Base-by-base conservation (phyloP, 2,797 vertebrate species). In the Hipposideros larvatus region DNA sequence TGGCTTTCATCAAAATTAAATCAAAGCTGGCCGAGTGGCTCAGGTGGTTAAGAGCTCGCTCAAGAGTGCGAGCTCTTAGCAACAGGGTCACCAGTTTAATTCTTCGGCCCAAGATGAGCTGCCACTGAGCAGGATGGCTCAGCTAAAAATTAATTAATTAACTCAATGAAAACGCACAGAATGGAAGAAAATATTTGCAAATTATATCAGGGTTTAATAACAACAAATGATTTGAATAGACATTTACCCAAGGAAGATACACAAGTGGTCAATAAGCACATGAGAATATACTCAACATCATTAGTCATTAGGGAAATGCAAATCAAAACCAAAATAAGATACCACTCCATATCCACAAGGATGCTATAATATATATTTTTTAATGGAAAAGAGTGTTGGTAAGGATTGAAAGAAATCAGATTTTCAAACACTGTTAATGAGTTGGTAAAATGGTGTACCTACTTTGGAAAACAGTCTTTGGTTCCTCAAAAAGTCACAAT, bases 401-500 rank as follows among this genome's bases (percentile, higher is more conserved):
- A 43, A 91, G 22, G 3, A 51, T 61, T 16, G 9, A 31, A n/a
- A 86, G 26, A 90, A 77, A 89, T 70, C 34, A 37, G 18, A 82
- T 13, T 74, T 84, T 87, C 11, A 66, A 82, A 66, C 3, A 55
- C 22, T 59, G 16, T 75, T 80, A 59, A 16, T 89, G 19, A 34
- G n/a, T 65, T 82, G 21, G 37, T n/a, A 70, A 95, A 94, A 94
- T n/a, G 37, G 11, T 85, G 2, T 8, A 82, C 37, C 15, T n/a
- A 26, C 9, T 21, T 48, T 89, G 41, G 34, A 86, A 77, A 91
- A 77, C 6, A 79, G 65, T 79, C 26, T 79, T 88, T 4, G 21
- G 43, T 61, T 95, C 31, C 84, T 85, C 43, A 94, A 84, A 87
- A 84, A 57, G 21, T 78, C 51, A 90, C 71, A 87, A 46, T 48